phyloP scores from a whole-genome alignment of 2,113 vertebrate genomes.

The Regulus satrapa region DNA sequence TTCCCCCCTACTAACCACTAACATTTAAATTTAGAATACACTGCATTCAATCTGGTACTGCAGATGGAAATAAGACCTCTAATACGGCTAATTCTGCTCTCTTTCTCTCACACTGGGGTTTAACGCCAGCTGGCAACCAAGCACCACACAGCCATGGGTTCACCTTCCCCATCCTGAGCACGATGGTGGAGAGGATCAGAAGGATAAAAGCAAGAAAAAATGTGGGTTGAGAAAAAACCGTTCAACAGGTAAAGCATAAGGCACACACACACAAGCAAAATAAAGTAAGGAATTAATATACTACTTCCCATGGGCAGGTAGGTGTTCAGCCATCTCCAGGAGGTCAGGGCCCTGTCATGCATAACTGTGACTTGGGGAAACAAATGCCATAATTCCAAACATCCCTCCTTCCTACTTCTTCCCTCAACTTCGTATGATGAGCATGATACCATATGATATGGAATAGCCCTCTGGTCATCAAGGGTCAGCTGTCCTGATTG shows the following conservation, averaged over 20 bases:
- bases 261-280: not conserved
- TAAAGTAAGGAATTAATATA: not conserved
- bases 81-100: not conserved
- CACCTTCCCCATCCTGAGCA: not conserved
- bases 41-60: not conserved
- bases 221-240: not conserved
- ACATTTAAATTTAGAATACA: not conserved
- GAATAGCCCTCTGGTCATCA: not conserved
- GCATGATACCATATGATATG: too few relatives aligned
- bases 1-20: not conserved
- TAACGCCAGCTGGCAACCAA: not conserved
- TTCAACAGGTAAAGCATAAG: not conserved
- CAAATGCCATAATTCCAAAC: not conserved
- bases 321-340: not conserved
- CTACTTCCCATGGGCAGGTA: not conserved
- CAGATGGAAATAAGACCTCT: not conserved
- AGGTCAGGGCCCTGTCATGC: accelerated
- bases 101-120: not conserved
- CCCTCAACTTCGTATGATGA: not conserved
- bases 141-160: accelerated
- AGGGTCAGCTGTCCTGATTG: accelerated
- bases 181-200: not conserved
- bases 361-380: not conserved
- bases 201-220: not conserved
- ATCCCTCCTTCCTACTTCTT: not conserved